Evolutionary conservation across 2,797 vertebrate species (phyloP).

Genomic region (Bovichtus diacanthus): DNA sequence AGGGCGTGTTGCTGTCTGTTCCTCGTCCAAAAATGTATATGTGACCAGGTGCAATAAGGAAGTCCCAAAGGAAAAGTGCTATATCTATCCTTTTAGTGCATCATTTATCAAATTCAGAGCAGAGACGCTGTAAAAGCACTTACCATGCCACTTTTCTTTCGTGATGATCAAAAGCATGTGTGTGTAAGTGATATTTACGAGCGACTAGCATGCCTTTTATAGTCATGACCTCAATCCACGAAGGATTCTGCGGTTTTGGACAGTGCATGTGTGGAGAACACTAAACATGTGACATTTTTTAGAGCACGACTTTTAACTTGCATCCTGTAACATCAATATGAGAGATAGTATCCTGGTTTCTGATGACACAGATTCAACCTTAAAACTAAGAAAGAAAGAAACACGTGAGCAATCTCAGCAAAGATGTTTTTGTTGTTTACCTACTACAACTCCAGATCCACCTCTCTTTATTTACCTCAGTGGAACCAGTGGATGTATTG

Average conservation of each 20-base stretch:
- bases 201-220: constrained; percentile 17
- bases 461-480: constrained; percentile 55
- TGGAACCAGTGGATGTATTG: constrained; percentile 61
- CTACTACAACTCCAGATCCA: constrained; percentile 10
- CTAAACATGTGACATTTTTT: constrained; percentile 14
- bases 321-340: constrained; percentile 35
- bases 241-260: constrained; percentile 33
- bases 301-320: not conserved
- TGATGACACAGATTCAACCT: constrained; percentile 5
- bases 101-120: constrained; percentile 20
- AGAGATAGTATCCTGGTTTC: constrained; percentile 7
- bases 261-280: not conserved
- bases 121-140: constrained; percentile 30
- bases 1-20: constrained; percentile 65
- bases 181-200: constrained; percentile 33
- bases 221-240: constrained; percentile 23
- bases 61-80: constrained; percentile 63
- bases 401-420: not conserved
- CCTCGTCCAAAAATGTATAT: constrained; percentile 40
- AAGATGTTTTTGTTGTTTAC: constrained; percentile 41
- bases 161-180: constrained; percentile 53
- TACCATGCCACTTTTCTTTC: not conserved
- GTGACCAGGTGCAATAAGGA: constrained; percentile 57
- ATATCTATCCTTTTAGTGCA: constrained; percentile 16
- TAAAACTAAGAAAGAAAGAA: not conserved